Evolutionary conservation across 2,888 invertebrate species (phyloP), one percentile per base, ranked within the genome.

Genomic region (Drosophila eohydei): DNA sequence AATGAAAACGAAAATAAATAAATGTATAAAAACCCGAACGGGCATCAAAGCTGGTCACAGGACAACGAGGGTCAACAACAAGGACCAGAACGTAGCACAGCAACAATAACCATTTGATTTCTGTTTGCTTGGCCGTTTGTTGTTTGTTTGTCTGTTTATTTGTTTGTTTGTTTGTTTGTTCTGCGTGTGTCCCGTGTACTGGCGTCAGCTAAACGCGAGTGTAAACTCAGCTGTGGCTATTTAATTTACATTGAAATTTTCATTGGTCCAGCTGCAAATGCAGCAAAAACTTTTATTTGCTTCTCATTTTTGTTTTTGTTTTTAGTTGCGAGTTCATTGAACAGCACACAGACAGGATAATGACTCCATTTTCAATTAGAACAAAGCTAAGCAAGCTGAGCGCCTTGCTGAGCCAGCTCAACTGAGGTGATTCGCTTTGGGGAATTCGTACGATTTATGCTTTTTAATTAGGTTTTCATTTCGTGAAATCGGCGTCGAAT

Each of bases 21-120:
- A 11, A 48, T 50, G 30, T 50, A 43, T 32, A 36, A 26, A 52
- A 52, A 52, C 32, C 16, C 44, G 28, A 48, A 44, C 26, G 8
- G 40, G 55, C 58, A 52, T 50, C 62, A 63, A 70, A 61, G 55
- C 41, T n/a, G 56, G 40, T 62, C 61, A 8, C 54, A 67, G 64
- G 55, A 54, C 67, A 71, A 56, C 67, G 12, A 32, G 40, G 58
- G 71, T 71, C 71, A 67, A 73, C 71, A 67, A 61, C 71, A 65
- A 40, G 28, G 26, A 40, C 11, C 34, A n/a, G 36, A n/a, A 1
- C 44, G 30, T 38, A 44, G 14, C 14, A 71, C 55, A 73, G 50
- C 44, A 73, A 73, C 63, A 70, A 80, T 68, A 86, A 86, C 86
- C 83, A 83, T 84, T 84, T 84, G 79, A 80, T 84, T 86, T 79